Base-by-base conservation (phyloP, 1,140 invertebrate species). In the Hirudo medicinalis region DNA sequence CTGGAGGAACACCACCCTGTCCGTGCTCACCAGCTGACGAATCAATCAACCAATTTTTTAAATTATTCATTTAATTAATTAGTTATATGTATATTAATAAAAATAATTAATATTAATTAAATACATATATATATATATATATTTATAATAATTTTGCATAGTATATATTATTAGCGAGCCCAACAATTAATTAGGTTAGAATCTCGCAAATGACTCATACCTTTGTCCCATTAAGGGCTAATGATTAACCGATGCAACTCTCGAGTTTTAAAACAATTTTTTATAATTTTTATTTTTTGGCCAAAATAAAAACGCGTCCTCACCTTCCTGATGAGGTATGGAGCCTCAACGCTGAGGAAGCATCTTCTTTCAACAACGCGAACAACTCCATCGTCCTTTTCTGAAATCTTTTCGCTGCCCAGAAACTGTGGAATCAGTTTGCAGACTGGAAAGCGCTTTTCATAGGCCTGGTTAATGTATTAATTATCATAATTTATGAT, bases 241-340 rank as follows among this genome's bases (percentile, higher is more conserved):
- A n/a, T n/a, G n/a, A n/a, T n/a, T n/a, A n/a, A n/a, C n/a, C n/a
- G n/a, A n/a, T n/a, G n/a, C n/a, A n/a, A n/a, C n/a, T n/a, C n/a
- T n/a, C n/a, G n/a, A n/a, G n/a, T n/a, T n/a, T 57, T 32, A 19
- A 11, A 70, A 40, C 0, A 43, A 25, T 22, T 22, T 70, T 0
- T 70, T 57, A 67, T 32, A 20, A 71, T 71, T 22, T 54, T 36
- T 57, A 54, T 49, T 29, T 36, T 29, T 9, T 49, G 53, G 22
- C 25, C 13, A 20, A 74, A 20, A 63, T 25, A 20, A 63, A 63
- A 63, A 27, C 60, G 43, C 43, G 43, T 13, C 5, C 55, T 27
- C n/a, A 92, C 91, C 86, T 96, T 97, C 83, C 95, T 96, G 66
- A 97, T 86, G 43, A 97, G 84, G 80, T 97, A 97, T 0, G 94